Conservation (phyloP, 2,888 invertebrate genomes). For the Encarsia formosa region DNA sequence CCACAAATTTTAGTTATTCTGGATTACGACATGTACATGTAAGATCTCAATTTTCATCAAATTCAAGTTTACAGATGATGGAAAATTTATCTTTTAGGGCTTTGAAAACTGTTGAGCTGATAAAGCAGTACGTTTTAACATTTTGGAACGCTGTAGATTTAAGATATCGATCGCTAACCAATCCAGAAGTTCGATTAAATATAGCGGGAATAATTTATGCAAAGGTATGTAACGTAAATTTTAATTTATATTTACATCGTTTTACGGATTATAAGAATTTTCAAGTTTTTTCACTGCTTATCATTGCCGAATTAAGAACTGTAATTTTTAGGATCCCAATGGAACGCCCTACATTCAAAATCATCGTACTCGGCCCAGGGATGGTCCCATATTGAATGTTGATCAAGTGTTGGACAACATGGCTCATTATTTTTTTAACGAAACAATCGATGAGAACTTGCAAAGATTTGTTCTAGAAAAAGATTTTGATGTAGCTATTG, state of each 20-base stretch:
- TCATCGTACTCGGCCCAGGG: conserved; percentile 8
- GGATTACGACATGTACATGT: conserved; percentile 32
- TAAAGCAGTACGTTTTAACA: conserved; percentile 36
- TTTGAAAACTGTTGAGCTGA: conserved; percentile 30
- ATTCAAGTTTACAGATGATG: background rate
- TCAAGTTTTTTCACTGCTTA: background rate
- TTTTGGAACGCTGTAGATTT: conserved; percentile 45
- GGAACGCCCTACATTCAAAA: conserved; percentile 37
- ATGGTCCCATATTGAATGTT: conserved; percentile 31
- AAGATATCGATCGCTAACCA: conserved; percentile 36
- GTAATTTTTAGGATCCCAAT: conserved; percentile 28
- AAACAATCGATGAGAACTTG: conserved; percentile 30
- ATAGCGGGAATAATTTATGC: conserved; percentile 37
- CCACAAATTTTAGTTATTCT: conserved; percentile 40
- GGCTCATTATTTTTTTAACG: conserved; percentile 37
- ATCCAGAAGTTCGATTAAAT: conserved; percentile 40
- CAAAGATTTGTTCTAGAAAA: conserved; percentile 28
- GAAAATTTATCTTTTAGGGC: conserved; percentile 26
- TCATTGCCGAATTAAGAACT: background rate
- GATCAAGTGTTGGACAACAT: conserved; percentile 35
- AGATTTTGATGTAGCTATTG: conserved; percentile 37
- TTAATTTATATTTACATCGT: background rate
- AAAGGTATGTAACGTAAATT: conserved; percentile 12
- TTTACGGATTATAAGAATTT: background rate
- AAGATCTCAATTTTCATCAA: conserved; percentile 1